Conservation (phyloP, 2,113 vertebrate species). For the Poeciliopsis occidentalis region DNA sequence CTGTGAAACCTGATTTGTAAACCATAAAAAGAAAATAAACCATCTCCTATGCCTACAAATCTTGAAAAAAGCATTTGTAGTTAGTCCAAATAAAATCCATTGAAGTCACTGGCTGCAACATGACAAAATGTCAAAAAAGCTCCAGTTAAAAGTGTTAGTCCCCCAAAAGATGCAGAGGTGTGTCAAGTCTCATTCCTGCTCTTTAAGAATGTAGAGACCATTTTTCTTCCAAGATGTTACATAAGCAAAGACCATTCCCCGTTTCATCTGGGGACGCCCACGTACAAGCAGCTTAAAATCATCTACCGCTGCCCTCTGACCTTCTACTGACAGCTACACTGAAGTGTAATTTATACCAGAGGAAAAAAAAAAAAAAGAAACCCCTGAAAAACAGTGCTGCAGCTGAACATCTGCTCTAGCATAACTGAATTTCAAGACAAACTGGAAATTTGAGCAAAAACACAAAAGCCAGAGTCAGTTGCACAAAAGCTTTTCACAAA, state of each 20-base stretch:
- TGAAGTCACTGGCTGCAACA: too few species aligned
- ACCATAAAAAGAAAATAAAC: too few species aligned
- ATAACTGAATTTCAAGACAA: neutral
- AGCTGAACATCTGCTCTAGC: neutral
- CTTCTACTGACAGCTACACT: slow-evolving; percentile 37
- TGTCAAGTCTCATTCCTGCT: slow-evolving; percentile 8
- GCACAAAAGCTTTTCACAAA: neutral
- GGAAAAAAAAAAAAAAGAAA: neutral
- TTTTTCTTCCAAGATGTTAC: slow-evolving; percentile 20
- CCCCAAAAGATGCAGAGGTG: slow-evolving; percentile 6
- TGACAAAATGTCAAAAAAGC: too few species aligned
- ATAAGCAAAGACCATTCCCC: slow-evolving; percentile 15
- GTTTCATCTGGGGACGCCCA: slow-evolving; percentile 35
- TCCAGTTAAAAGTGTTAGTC: neutral
- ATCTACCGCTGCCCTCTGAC: slow-evolving; percentile 27
- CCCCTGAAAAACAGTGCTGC: slow-evolving; percentile 1
- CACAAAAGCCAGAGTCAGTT: neutral
- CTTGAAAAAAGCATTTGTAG: too few species aligned
- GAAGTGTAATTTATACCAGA: slow-evolving; percentile 27
- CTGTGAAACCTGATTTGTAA: too few species aligned
- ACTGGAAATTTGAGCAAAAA: neutral
- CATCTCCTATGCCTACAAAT: too few species aligned
- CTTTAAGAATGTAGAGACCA: neutral
- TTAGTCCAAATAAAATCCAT: too few species aligned
- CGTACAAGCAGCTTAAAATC: slow-evolving; percentile 25